phyloP scores from a whole-genome alignment of 2,888 invertebrate species.

The Caenorhabditis drosophilae region DNA sequence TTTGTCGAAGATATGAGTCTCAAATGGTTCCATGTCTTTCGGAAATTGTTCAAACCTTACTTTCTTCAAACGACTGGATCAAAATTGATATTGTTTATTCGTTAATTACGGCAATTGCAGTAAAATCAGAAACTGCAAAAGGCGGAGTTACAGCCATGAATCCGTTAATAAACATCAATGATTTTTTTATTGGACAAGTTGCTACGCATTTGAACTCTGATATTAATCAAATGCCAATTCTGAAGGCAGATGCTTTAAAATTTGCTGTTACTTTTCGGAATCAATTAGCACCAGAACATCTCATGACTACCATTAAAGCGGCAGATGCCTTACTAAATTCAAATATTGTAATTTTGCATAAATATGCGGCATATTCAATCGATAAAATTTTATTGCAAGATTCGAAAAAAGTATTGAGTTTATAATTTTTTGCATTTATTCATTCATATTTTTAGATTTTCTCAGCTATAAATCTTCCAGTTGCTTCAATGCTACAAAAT shows the following conservation, averaged over 20 bases:
- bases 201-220: slow-evolving; percentile 81
- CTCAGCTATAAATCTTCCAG: slow-evolving; percentile 76
- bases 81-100: slow-evolving; percentile 88
- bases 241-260: slow-evolving; percentile 94
- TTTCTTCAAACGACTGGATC: slow-evolving; percentile 77
- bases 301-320: slow-evolving; percentile 76
- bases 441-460: slow-evolving; percentile 67
- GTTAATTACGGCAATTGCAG: slow-evolving; percentile 90
- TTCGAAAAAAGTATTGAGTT: slow-evolving; percentile 9
- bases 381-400: slow-evolving; percentile 81
- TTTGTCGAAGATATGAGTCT: slow-evolving; percentile 84
- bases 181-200: slow-evolving; percentile 87
- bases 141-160: slow-evolving; percentile 65
- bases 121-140: slow-evolving; percentile 85
- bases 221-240: slow-evolving; percentile 71
- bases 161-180: slow-evolving; percentile 79
- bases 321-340: slow-evolving; percentile 31
- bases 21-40: slow-evolving; percentile 67
- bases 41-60: slow-evolving; percentile 25
- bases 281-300: slow-evolving; percentile 81
- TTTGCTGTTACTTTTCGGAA: slow-evolving; percentile 92
- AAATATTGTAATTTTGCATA: slow-evolving; percentile 73
- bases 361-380: slow-evolving; percentile 89
- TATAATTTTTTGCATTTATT: background rate
- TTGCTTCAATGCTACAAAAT: slow-evolving; percentile 79